Base-by-base conservation (phyloP, 2,888 invertebrate species). In the Microctonus aethiopoides region DNA sequence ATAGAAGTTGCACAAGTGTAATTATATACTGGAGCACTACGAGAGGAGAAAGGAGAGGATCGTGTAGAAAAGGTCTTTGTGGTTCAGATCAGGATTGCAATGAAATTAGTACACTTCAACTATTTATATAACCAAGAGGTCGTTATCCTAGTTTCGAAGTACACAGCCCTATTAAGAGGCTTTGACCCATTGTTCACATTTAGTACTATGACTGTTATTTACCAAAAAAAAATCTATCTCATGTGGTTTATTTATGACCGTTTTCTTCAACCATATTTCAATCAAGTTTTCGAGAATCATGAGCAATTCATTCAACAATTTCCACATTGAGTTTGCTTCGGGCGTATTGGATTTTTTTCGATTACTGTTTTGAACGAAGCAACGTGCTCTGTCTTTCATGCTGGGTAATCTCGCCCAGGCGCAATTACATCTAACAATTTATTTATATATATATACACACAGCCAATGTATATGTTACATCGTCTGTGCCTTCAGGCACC, bases 401-500 rank as follows among this genome's bases (percentile, higher is more conserved):
- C 16, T 41, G 24, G 59, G 56, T 67, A 72, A 65, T 68, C 67
- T 67, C 67, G 29, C 57, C 67, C 65, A 69, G 56, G 70, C 64
- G 67, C 72, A 72, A 73, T 74, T 72, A 70, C 64, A 61, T 34
- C 59, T 52, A 26, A 20, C 11, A 57, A 22, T 56, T 54, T 20
- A 46, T 57, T 41, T 29, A 46, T 4, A 46, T 7, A 4, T 46
- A n/a, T 20, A 46, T n/a, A 4, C 1, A 46, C 2, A 46, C 16
- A 46, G 4, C n/a, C 0, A 36, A 9, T 10, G 10, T 36, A 26
- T 13, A 54, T 54, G 54, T 11, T 24, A 26, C 36, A 56, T 26
- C 39, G 57, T 41, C 66, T 66, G 41, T 41, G 66, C 57, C 66
- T 66, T 56, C 46, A 56, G 66, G 57, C 66, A 57, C 57, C 56